phyloP scores from a whole-genome alignment of 2,797 vertebrate species.

The Gymnocypris eckloni region DNA sequence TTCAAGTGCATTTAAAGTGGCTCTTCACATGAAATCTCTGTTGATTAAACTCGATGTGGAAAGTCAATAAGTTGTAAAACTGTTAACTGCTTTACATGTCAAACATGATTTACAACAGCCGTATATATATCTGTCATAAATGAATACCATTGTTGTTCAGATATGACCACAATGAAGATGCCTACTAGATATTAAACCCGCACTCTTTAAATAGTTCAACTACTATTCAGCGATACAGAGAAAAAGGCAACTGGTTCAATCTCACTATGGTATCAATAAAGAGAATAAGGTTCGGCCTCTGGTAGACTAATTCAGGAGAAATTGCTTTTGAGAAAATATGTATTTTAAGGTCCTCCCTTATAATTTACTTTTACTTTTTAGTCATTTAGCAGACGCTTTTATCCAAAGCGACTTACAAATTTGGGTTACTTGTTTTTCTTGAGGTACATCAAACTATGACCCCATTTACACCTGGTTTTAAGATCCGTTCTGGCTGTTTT shows the following conservation, averaged over 20 bases:
- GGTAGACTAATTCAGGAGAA: not conserved
- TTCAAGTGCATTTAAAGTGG: conserved; percentile 33
- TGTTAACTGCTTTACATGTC: not conserved
- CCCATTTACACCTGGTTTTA: conserved; percentile 10
- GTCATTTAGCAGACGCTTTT: too few relatives aligned
- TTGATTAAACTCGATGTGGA: not conserved
- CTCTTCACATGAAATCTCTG: conserved; percentile 13
- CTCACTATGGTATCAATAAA: not conserved
- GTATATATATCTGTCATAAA: conserved; percentile 13
- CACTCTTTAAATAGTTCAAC: conserved; percentile 12
- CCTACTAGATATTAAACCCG: not conserved
- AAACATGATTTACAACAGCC: conserved; percentile 1
- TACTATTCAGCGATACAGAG: conserved; percentile 22
- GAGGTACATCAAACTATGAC: not conserved
- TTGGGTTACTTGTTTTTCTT: conserved; percentile 28
- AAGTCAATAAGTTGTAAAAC: not conserved
- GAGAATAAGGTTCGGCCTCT: not conserved
- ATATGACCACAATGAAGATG: not conserved
- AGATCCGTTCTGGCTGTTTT: not conserved
- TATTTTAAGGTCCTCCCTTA: not conserved
- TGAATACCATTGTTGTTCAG: not conserved
- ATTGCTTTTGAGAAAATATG: not conserved
- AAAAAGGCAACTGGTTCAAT: conserved; percentile 19
- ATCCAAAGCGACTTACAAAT: too few relatives aligned
- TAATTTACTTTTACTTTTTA: not conserved